phyloP scores from a whole-genome alignment of 2,113 vertebrate species.

The Malurus cyaneus region DNA sequence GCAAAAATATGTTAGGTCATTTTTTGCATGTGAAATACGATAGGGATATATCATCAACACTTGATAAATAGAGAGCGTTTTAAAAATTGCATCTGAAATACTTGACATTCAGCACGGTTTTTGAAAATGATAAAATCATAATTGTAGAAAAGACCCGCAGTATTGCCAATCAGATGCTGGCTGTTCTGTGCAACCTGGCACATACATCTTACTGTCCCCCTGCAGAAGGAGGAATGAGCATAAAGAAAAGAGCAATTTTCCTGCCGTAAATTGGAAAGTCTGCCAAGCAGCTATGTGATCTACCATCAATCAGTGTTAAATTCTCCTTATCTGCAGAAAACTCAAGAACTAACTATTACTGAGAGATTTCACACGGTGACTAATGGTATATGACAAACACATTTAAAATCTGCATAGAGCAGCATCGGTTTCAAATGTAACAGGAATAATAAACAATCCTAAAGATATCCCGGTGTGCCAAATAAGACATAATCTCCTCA shows the following conservation, averaged over 20 bases:
- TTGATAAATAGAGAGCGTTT: constrained; percentile 64
- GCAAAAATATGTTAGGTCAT: constrained; percentile 30
- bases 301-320: constrained; percentile 90
- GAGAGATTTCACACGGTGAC: constrained; percentile 84
- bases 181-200: constrained; percentile 61
- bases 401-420: constrained; percentile 84
- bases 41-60: constrained; percentile 48
- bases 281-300: constrained; percentile 91
- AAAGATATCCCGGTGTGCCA: constrained; percentile 63
- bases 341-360: constrained; percentile 86
- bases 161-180: constrained; percentile 67
- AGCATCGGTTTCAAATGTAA: constrained; percentile 74
- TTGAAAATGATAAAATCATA: constrained; percentile 76
- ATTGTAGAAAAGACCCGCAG: constrained; percentile 71
- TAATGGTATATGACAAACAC: constrained; percentile 89
- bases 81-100: constrained; percentile 48
- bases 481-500: constrained; percentile 75
- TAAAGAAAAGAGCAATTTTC: constrained; percentile 91
- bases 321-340: constrained; percentile 85
- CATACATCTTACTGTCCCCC: constrained; percentile 73
- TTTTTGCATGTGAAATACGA: constrained; percentile 21
- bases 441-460: constrained; percentile 74
- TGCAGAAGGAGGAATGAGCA: constrained; percentile 80
- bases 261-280: constrained; percentile 89
- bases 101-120: constrained; percentile 73